Percentiles rank a stretch among this genome's conserved stretches.
These are phyloP conservation scores for Drosophila subpulchrella DNA, from an alignment of 1,140 invertebrate genomes.

Conservation along the genomic window DNA sequence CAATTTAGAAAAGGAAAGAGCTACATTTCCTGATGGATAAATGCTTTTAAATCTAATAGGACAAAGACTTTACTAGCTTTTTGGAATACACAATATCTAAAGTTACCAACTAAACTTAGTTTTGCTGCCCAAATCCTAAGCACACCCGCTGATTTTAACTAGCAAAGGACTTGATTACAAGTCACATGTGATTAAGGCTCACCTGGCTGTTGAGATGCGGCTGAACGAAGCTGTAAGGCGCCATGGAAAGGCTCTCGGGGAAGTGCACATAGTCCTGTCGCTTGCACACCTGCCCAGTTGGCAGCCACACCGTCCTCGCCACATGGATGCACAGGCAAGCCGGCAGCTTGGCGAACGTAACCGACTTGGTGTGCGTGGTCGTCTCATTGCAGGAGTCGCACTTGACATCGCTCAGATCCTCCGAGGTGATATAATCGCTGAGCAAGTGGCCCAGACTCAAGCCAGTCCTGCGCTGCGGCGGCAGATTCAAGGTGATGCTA, in stretches of 20 bases:
- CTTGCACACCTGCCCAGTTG: constrained; percentile 91
- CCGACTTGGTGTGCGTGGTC: constrained; percentile 90
- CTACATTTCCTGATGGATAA: not conserved
- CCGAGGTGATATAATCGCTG: constrained; percentile 92
- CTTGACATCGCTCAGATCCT: constrained; percentile 92
- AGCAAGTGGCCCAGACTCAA: constrained; percentile 87
- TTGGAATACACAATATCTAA: no score
- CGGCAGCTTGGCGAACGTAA: constrained; percentile 91
- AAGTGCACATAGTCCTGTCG: constrained; percentile 94
- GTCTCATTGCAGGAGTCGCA: constrained; percentile 91
- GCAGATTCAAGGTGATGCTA: constrained; percentile 91
- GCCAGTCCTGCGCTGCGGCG: constrained; percentile 85
- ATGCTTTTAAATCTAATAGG: no score
- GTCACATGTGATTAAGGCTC: not conserved
- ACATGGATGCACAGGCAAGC: constrained; percentile 90
- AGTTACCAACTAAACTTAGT: no score
- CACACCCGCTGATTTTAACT: no score
- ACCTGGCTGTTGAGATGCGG: constrained; percentile 85
- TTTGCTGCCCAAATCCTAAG: no score
- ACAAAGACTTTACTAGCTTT: no score
- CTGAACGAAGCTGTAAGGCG: constrained; percentile 90
- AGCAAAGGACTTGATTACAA: no score
- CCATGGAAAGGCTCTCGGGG: constrained; percentile 92
- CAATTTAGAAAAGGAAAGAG: constrained; percentile 11
- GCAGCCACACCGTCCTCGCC: constrained; percentile 92